These are phyloP conservation scores for Monochamus alternatus DNA, from an alignment of 2,888 invertebrate genomes.

Conservation along the genomic window DNA sequence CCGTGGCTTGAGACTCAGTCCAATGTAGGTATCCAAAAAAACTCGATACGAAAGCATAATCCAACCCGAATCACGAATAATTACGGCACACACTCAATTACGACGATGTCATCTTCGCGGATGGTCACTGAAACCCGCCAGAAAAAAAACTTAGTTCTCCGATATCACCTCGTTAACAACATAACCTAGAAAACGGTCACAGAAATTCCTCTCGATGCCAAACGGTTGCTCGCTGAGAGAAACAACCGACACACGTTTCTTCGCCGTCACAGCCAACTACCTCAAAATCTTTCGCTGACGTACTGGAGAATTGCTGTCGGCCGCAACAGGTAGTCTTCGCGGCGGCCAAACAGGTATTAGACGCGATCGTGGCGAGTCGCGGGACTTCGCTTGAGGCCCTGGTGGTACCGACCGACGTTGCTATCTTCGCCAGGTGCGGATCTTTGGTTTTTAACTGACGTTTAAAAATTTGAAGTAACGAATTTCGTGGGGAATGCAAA, in stretches of 20 bases:
- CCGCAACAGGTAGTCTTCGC: slow-evolving; percentile 28
- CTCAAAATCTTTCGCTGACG: slow-evolving; percentile 26
- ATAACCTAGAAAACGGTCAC: slow-evolving; percentile 32
- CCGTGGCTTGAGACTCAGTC: not conserved
- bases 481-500: slow-evolving; percentile 25
- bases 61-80: slow-evolving; percentile 10
- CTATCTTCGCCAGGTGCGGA: not conserved
- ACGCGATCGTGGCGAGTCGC: slow-evolving; percentile 20
- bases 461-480: slow-evolving; percentile 24
- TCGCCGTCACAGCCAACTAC: slow-evolving; percentile 18
- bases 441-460: slow-evolving; percentile 15
- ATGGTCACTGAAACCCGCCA: slow-evolving; percentile 7
- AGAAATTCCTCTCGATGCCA: slow-evolving; percentile 28
- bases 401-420: not conserved
- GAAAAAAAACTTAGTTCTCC: slow-evolving; percentile 13
- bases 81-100: slow-evolving; percentile 10
- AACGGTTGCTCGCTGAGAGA: slow-evolving; percentile 22
- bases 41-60: slow-evolving; percentile 1
- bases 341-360: slow-evolving; percentile 8
- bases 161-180: slow-evolving; percentile 26
- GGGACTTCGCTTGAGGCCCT: not conserved
- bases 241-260: slow-evolving; percentile 22
- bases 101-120: not conserved
- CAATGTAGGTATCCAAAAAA: slow-evolving; percentile 16
- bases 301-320: slow-evolving; percentile 19